These are phyloP conservation scores for Trypoxylon attenuatum DNA, from an alignment of 2,888 invertebrate genomes.

Conservation along the genomic window DNA sequence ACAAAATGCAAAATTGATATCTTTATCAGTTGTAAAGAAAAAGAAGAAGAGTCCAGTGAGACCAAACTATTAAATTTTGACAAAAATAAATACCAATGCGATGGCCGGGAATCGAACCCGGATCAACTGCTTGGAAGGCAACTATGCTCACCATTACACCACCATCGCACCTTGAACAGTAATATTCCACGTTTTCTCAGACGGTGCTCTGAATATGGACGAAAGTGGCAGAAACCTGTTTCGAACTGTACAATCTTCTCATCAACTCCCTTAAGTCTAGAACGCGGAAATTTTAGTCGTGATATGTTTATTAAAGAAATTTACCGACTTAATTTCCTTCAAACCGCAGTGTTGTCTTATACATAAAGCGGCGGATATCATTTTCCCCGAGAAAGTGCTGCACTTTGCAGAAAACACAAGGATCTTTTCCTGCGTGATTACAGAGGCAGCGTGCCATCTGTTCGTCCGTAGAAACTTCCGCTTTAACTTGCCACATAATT, in stretches of 20 bases:
- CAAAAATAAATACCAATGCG: conserved; percentile 42
- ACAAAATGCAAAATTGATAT: no score
- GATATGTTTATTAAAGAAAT: no score
- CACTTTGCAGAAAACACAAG: conserved; percentile 10
- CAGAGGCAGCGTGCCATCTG: background rate
- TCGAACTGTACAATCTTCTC: no score
- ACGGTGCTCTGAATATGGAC: no score
- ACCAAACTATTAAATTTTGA: no score
- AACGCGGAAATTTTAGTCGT: no score
- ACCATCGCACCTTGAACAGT: conserved; percentile 69
- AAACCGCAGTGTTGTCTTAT: conserved; percentile 20
- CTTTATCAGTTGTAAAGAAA: no score
- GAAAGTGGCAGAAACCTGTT: no score
- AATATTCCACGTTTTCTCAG: no score
- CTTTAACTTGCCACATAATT: background rate
- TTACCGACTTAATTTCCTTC: background rate
- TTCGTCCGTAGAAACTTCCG: conserved; percentile 14
- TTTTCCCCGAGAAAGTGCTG: conserved; percentile 25
- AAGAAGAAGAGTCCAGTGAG: no score
- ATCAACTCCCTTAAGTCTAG: no score
- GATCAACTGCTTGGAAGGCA: conserved; percentile 72
- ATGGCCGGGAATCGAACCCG: conserved; percentile 72
- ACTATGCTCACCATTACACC: conserved; percentile 73
- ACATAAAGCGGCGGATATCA: conserved; percentile 8
- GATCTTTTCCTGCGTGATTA: background rate